Base-by-base conservation (phyloP, 2,797 vertebrate species). In the Loriculus beryllinus region DNA sequence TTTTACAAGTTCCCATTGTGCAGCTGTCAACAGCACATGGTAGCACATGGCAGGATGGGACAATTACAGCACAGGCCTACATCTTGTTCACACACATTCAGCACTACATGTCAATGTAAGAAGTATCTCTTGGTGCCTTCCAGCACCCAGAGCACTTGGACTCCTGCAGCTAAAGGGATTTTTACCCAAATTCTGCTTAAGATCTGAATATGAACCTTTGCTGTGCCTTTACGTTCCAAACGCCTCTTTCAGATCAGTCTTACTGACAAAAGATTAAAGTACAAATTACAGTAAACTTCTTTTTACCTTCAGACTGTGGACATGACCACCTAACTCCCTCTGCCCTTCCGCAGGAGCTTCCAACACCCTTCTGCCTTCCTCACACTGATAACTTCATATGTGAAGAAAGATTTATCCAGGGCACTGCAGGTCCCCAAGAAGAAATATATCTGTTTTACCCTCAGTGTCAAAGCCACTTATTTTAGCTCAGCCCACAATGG, bases 361-460 rank as follows among this genome's bases (percentile, higher is more conserved):
- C 63, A 59, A 1, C 57, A 42, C 2, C 8, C 33, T 69, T 35
- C 48, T 48, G 51, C 60, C 35, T 18, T 80, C 56, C 31, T 71
- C 48, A n/a, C 5, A 1, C 26, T 19, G 62, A 8, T 5, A 12
- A 19, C 9, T 8, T 4, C 35, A 1, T 2, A 12, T 0, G 0
- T 4, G 52, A 43, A 48, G 51, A 68, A 40, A 42, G 52, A 17
- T 8, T 64, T 67, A 48, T 14, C 25, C 54, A 51, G 70, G n/a
- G 19, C 22, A 29, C 29, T 20, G 23, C 65, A 52, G 19, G 7
- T 22, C 40, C 72, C 51, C 52, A 48, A 69, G 65, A 45, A 31
- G 19, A 42, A 43, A 9, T 3, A 2, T 4, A 65, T 26, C 15
- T 68, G 16, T 21, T 63, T 57, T 22, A 59, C 4, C 19, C 8